Base-by-base conservation (phyloP, 1,140 invertebrate genomes). In the Rhynchophorus ferrugineus region DNA sequence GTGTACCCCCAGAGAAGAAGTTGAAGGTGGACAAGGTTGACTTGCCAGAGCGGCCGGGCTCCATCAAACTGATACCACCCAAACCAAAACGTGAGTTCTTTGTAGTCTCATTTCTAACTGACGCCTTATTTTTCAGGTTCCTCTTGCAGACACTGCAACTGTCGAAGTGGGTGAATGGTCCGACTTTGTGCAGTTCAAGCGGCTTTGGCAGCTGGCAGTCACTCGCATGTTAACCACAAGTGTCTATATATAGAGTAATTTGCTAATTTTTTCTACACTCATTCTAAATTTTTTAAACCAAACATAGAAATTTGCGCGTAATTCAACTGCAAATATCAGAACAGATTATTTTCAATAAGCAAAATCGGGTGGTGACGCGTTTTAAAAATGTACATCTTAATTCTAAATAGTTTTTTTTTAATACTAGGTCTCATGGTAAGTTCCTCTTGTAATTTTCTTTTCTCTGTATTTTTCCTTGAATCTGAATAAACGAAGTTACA, bases 31-130 rank as follows among this genome's bases (percentile, higher is more conserved):
- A 65, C 13, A 63, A 59, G 44, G 8, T 60, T 0, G 58, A 62
- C 18, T 62, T 58, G 2, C 72, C 78, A 34, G 85, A 88, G 61
- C 81, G 85, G 65, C 83, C 83, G 36, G 85, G 85, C 53, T 75
- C 81, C 48, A 89, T 89, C 54, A 92, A 91, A 75, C 70, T 91
- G 36, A 90, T 91, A 63, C 81, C 88, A 56, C 77, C 87, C 52
- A 91, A 90, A 78, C 84, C 84, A 54, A 91, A 89, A 80, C 84
- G 90, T 92, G 83, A 88, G 88, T 86, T 58, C 17, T 3, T 47
- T 7, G 37, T 34, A 36, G 39, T 35, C 7, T 38, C 35, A 16
- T 13, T 54, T 52, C 49, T 66, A 38, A 65, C 47, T 19, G 14
- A 45, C 55, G 33, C 64, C 62, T 66, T 56, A 20, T 68, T 65